Conservation (phyloP, 2,113 vertebrate genomes). For the Chlorocebus sabaeus region DNA sequence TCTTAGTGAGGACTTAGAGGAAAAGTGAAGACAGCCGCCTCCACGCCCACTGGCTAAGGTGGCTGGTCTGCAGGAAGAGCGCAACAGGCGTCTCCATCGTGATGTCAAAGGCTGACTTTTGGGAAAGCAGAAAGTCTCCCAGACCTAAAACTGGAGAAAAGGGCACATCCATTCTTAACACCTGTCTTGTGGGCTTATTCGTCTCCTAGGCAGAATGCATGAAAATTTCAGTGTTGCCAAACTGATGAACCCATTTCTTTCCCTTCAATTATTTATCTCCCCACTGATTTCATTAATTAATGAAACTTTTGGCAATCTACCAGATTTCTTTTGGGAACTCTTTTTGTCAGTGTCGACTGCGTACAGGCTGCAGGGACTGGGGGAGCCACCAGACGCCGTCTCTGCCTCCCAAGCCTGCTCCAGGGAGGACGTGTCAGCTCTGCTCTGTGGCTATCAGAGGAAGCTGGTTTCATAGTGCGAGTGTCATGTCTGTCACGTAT, state of each 20-base stretch:
- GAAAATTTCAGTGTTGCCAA: not conserved
- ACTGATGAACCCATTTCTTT: not conserved
- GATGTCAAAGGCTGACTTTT: not conserved
- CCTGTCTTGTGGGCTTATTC: not conserved
- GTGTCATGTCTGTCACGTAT: not conserved
- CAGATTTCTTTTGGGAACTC: not conserved
- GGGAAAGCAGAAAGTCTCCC: not conserved
- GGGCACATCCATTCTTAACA: too few species aligned
- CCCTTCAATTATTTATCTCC: not conserved
- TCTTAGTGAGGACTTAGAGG: not conserved
- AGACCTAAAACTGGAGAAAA: not conserved
- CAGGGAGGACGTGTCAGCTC: fast-evolving
- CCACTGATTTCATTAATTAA: not conserved
- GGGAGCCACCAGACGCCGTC: not conserved
- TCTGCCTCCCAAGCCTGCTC: fast-evolving
- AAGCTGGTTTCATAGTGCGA: not conserved
- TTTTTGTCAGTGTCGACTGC: fast-evolving
- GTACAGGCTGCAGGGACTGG: not conserved
- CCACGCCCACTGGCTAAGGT: not conserved
- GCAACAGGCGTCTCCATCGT: not conserved
- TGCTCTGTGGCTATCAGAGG: fast-evolving
- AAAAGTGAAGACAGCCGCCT: not conserved
- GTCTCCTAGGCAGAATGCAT: not conserved
- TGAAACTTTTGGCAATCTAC: not conserved
- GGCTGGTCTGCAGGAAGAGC: fast-evolving